Evolutionary conservation across 2,113 vertebrate genomes (phyloP), one percentile per base, ranked within the genome.

Genomic region (Forbesichthys agassizii): DNA sequence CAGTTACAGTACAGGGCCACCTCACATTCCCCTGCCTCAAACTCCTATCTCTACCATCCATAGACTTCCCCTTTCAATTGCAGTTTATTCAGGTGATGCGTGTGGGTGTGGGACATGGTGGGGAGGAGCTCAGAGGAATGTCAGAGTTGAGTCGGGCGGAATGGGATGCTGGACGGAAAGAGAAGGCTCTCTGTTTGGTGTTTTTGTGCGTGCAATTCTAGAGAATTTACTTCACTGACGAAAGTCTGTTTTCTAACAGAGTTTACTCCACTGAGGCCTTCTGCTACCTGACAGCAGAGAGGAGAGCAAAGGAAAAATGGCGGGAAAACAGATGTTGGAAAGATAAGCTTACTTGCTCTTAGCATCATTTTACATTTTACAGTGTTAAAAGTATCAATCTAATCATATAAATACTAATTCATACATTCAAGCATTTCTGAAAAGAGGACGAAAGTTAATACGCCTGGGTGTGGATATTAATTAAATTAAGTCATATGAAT

Each of bases 111-210:
- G 70, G 48, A 20, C 36, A 42, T 42, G 75, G 33, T 47, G 60
- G 69, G 63, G 66, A 73, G 51, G 52, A 49, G 67, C 77, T 20
- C 20, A 1, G 20, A 20, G 88, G 88, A 88, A 90, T 90, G 79
- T 20, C 69, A 56, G 68, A 75, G 56, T 67, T 82, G 80, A 67
- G 69, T 66, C 10, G 68, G 83, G 79, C 65, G 82, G 84, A 73
- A 65, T 13, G 70, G 80, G 82, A 70, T 66, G 76, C 74, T 7
- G 65, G 54, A 68, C 66, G 13, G 57, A 79, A 90, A 85, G 88
- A 77, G 84, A 80, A 76, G 80, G 69, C 85, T 86, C 86, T 89
- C 84, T 90, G 85, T 88, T 81, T 66, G 27, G 56, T 66, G 51
- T 82, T 71, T 76, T 69, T 68, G 66, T 61, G 69, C 64, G 69